Evolutionary conservation across 2,888 invertebrate species (phyloP).

Genomic region (Drosophila anceps): DNA sequence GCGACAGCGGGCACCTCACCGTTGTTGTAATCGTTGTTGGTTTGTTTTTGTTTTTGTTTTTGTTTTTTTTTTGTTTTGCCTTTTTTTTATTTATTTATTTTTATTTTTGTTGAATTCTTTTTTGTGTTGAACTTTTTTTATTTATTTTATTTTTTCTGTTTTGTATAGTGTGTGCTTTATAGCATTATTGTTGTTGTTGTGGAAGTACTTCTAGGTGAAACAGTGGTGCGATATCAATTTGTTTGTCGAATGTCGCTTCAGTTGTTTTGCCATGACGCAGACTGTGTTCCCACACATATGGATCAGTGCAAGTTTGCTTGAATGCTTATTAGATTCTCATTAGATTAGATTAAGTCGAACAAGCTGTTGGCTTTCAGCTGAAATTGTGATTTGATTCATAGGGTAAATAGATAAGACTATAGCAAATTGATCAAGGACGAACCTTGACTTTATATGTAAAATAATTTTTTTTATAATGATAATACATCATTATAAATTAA

Average conservation of each 20-base stretch:
- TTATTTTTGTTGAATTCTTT: slow-evolving; percentile 36
- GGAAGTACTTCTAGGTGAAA: slow-evolving; percentile 41
- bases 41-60: slow-evolving; percentile 28
- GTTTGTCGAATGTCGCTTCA: background rate
- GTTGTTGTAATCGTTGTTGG: slow-evolving; percentile 65
- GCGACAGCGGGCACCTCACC: slow-evolving; percentile 36
- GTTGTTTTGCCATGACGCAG: background rate
- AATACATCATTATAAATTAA: no score
- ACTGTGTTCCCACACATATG: background rate
- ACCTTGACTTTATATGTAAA: background rate
- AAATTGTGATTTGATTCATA: background rate
- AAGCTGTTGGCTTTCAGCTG: background rate
- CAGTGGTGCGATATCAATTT: slow-evolving; percentile 40
- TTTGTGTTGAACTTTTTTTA: slow-evolving; percentile 34
- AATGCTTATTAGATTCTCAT: background rate
- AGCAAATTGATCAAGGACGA: background rate
- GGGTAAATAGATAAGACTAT: background rate
- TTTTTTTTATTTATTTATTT: slow-evolving; percentile 24
- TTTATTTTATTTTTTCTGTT: slow-evolving; percentile 31
- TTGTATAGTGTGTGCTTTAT: slow-evolving; percentile 26
- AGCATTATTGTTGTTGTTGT: slow-evolving; percentile 19
- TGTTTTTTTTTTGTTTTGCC: slow-evolving; percentile 31
- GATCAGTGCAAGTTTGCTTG: background rate
- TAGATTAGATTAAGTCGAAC: slow-evolving; percentile 5
- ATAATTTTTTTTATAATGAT: no score